Evolutionary conservation across 2,113 vertebrate genomes (phyloP), one percentile per base, ranked within the genome.

Genomic region (Syngnathus typhle): DNA sequence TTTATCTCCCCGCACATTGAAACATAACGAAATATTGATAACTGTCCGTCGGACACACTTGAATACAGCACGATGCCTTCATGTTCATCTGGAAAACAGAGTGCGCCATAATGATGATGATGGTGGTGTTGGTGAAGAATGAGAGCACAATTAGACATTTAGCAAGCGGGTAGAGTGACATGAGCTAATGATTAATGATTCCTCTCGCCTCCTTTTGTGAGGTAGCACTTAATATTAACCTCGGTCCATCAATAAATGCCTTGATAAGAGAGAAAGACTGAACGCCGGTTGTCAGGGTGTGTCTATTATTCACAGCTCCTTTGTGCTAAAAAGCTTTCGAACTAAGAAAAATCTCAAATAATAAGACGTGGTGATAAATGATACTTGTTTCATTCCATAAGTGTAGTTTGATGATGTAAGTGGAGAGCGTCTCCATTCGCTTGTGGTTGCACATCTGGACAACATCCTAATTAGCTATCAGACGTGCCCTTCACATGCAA

Each of bases 21-120:
- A 77, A 73, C 72, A 87, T 88, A 91, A 88, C 89, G 76, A 88
- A 87, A 89, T 88, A 87, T 87, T 89, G 86, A 89, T 91, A 90
- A 90, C 88, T 88, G 90, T 89, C 87, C 91, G 90, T 72, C 69
- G 75, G 80, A 73, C 73, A 81, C 84, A 83, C 80, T 80, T 82
- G 82, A 87, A 84, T 83, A 72, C 71, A 74, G 75, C 49, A 70
- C 75, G 79, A 74, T 77, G 80, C 85, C 79, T 79, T 73, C 75
- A 74, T 80, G 70, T 78, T 75, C 80, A 75, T 79, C 77, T 64
- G 68, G 77, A 67, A 78, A 84, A 85, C 74, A 71, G 72, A 74
- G 66, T 63, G 49, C 61, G 64, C 19, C 71, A 62, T 64, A 62
- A 32, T 59, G 60, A 67, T 64, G 75, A 72, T 23, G 37, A n/a